phyloP scores from a whole-genome alignment of 2,888 invertebrate genomes.

The Archaeoteleia sp. region DNA sequence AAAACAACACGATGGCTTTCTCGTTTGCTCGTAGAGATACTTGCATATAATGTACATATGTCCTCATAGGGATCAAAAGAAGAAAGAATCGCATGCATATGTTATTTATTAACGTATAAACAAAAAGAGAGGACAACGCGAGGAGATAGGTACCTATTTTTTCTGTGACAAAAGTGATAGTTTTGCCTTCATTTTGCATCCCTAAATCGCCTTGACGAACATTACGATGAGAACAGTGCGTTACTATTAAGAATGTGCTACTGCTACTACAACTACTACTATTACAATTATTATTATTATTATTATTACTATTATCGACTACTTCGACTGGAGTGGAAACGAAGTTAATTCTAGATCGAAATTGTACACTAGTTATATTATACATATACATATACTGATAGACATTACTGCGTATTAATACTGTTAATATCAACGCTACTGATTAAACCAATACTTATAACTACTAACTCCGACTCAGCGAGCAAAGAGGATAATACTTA shows the following conservation, averaged over 20 bases:
- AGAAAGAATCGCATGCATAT: slow-evolving; percentile 39
- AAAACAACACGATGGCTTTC: slow-evolving; percentile 53
- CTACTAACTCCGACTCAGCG: slow-evolving; percentile 49
- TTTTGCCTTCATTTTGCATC: slow-evolving; percentile 67
- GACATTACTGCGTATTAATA: slow-evolving; percentile 56
- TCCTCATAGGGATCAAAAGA: slow-evolving; percentile 49
- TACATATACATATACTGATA: slow-evolving; percentile 51
- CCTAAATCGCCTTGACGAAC: slow-evolving; percentile 61
- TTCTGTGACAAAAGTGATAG: slow-evolving; percentile 60
- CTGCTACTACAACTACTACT: slow-evolving; percentile 54
- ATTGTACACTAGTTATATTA: slow-evolving; percentile 54
- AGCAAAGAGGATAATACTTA: slow-evolving; percentile 49
- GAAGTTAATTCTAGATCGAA: slow-evolving; percentile 56
- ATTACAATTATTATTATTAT: slow-evolving; percentile 55
- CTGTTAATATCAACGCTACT: slow-evolving; percentile 56
- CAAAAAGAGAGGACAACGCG: slow-evolving; percentile 35
- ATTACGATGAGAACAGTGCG: slow-evolving; percentile 54
- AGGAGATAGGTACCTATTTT: slow-evolving; percentile 55
- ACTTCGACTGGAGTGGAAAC: slow-evolving; percentile 53
- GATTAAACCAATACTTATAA: slow-evolving; percentile 49
- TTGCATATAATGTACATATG: slow-evolving; percentile 61
- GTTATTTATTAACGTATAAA: slow-evolving; percentile 47
- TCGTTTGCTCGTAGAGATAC: slow-evolving; percentile 55
- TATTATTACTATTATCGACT: slow-evolving; percentile 50
- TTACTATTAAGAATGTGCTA: slow-evolving; percentile 58